Base-by-base conservation (phyloP, 2,888 invertebrate genomes). In the Scaptomyza parva region DNA sequence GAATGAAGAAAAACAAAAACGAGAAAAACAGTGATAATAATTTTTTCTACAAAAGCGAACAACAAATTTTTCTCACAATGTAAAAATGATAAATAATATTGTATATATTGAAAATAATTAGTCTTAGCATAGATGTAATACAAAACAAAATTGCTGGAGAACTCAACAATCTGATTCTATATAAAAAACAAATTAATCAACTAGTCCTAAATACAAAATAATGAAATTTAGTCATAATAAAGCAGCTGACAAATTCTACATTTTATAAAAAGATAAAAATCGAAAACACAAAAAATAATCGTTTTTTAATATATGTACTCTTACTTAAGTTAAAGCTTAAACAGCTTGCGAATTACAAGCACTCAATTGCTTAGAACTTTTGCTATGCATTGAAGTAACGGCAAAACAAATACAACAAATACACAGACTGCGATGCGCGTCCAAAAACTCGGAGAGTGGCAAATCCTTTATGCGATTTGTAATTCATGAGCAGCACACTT, bases 401-500 rank as follows among this genome's bases (percentile, higher is more conserved):
- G 35, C 52, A 63, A 35, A 44, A 48, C 43, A 72, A 73, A 73
- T 37, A 37, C 45, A 18, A n/a, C n/a, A n/a, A n/a, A n/a, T n/a
- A n/a, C 22, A 26, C 54, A 48, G 60, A 51, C 45, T 64, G 74
- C 69, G 76, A 52, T 69, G 68, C 68, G 33, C 45, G 41, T 61
- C 53, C 64, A 28, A 52, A 51, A 62, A 76, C 74, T 14, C n/a
- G n/a, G 2, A 35, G 73, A 82, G 66, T 82, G 86, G 82, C 79
- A 85, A 85, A 85, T 85, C 87, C 86, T 82, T 85, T 87, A 85
- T 87, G 80, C 87, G 87, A 85, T 85, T 85, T 85, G 86, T 80
- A 85, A 85, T 85, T 85, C 87, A 85, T 85, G 84, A 85, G 87
- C 78, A 82, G 83, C 59, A n/a, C 7, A 8, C 44, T n/a, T n/a